Evolutionary conservation across 2,888 invertebrate species (phyloP).

Genomic region (Synanthedon tipuliformis): DNA sequence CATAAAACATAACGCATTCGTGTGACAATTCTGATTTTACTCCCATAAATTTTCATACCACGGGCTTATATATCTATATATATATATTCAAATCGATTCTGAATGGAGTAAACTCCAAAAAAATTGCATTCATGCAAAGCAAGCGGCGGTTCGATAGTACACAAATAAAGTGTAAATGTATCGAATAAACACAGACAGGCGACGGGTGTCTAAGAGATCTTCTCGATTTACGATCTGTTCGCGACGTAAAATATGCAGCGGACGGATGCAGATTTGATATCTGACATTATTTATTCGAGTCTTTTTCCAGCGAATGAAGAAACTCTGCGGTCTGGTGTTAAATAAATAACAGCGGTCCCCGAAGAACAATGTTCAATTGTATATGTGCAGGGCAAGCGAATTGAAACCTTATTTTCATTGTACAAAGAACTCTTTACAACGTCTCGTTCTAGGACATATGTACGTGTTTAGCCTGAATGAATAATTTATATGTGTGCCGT

Average conservation of each 20-base stretch:
- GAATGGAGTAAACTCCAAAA: too few species aligned
- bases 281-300: neutral
- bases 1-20: too few species aligned
- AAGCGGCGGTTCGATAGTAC: too few species aligned
- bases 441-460: neutral
- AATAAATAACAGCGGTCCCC: neutral
- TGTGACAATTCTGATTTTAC: too few species aligned
- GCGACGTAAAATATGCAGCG: neutral
- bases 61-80: too few species aligned
- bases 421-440: too few species aligned
- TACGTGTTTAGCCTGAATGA: neutral
- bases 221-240: neutral
- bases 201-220: neutral
- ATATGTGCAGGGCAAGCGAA: too few species aligned
- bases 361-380: neutral
- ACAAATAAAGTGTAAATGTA: neutral
- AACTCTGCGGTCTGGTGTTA: neutral
- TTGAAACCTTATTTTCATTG: too few species aligned
- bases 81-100: too few species aligned
- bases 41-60: too few species aligned
- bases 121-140: too few species aligned
- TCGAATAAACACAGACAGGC: neutral
- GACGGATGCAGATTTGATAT: neutral
- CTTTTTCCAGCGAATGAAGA: neutral
- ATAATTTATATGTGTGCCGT: neutral